phyloP scores from a whole-genome alignment of 2,888 invertebrate genomes.

The Folsomia manolachei region DNA sequence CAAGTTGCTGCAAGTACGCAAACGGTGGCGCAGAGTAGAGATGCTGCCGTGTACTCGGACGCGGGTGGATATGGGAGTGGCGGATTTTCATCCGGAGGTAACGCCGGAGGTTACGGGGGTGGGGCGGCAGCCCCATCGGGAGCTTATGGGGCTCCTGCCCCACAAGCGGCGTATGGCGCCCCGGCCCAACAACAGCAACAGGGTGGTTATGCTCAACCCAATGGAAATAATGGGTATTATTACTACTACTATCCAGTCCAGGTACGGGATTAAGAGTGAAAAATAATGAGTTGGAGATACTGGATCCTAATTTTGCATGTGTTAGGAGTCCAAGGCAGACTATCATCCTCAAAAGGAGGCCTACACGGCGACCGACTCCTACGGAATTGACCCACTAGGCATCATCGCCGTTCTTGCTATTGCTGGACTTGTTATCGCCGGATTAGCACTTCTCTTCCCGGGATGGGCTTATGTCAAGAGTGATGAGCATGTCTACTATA shows the following conservation, averaged over 20 bases:
- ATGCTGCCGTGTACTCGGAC: conserved; percentile 48
- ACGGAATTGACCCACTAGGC: conserved; percentile 51
- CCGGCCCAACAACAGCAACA: not conserved
- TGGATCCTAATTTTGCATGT: conserved; percentile 1
- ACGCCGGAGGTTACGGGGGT: conserved; percentile 32
- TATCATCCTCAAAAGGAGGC: conserved; percentile 44
- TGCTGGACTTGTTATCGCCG: conserved; percentile 51
- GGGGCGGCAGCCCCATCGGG: conserved; percentile 41
- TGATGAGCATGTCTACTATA: conserved; percentile 51
- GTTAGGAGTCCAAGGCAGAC: conserved; percentile 48
- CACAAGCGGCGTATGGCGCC: conserved; percentile 30
- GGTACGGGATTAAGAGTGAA: conserved; percentile 24
- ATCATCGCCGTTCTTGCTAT: conserved; percentile 50
- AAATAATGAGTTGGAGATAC: not conserved
- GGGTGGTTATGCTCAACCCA: conserved; percentile 26
- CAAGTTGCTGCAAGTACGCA: conserved; percentile 43
- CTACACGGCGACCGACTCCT: conserved; percentile 50
- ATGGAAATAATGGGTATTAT: conserved; percentile 48
- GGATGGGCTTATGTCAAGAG: conserved; percentile 51
- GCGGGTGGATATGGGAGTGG: conserved; percentile 27
- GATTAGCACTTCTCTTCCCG: conserved; percentile 50
- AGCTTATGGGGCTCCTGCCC: conserved; percentile 34
- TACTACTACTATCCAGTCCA: conserved; percentile 51
- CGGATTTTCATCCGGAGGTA: conserved; percentile 29
- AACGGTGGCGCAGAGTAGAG: conserved; percentile 49